A percentile compares a stretch with the other conserved stretches of the same genome.
These are phyloP conservation scores for Drosophila orosa DNA, from an alignment of 1,140 invertebrate species.

Conservation along the genomic window DNA sequence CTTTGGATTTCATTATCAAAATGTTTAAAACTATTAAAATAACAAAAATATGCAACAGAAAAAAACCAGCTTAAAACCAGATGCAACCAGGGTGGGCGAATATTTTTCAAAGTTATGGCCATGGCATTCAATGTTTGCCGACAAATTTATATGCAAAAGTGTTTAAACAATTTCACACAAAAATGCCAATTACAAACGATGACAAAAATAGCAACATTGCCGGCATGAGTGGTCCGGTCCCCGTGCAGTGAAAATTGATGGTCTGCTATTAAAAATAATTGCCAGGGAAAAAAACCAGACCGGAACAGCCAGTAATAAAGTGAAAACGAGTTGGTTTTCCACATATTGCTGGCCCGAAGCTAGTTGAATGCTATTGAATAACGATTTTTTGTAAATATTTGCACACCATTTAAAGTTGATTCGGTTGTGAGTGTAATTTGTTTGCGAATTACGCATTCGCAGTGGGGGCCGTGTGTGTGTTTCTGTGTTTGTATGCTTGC, in stretches of 20 bases:
- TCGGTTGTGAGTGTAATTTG: slow-evolving; percentile 39
- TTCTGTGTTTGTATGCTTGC: slow-evolving; percentile 1
- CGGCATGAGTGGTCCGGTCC: background rate
- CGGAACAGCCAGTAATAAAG: slow-evolving; percentile 19
- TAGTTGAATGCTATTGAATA: slow-evolving; percentile 71
- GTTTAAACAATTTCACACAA: slow-evolving; percentile 50
- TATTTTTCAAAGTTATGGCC: slow-evolving; percentile 38
- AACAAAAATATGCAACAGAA: background rate
- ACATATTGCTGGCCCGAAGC: slow-evolving; percentile 39
- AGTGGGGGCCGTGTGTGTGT: background rate
- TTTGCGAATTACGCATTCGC: slow-evolving; percentile 61
- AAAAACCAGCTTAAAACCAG: background rate
- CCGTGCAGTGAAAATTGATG: slow-evolving; percentile 37
- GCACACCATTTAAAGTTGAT: slow-evolving; percentile 65
- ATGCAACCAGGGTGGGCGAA: slow-evolving; percentile 11
- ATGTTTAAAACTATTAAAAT: slow-evolving; percentile 15
- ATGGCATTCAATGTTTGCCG: slow-evolving; percentile 21
- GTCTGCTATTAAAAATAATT: slow-evolving; percentile 41
- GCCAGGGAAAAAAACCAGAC: slow-evolving; percentile 20
- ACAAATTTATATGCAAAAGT: slow-evolving; percentile 44
- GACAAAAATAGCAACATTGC: slow-evolving; percentile 28
- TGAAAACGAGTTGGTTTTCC: slow-evolving; percentile 59
- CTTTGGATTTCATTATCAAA: slow-evolving; percentile 40
- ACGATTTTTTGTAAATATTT: slow-evolving; percentile 61
- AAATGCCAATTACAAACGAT: slow-evolving; percentile 48